phyloP scores from a whole-genome alignment of 2,113 vertebrate species.

The Alligator sinensis region DNA sequence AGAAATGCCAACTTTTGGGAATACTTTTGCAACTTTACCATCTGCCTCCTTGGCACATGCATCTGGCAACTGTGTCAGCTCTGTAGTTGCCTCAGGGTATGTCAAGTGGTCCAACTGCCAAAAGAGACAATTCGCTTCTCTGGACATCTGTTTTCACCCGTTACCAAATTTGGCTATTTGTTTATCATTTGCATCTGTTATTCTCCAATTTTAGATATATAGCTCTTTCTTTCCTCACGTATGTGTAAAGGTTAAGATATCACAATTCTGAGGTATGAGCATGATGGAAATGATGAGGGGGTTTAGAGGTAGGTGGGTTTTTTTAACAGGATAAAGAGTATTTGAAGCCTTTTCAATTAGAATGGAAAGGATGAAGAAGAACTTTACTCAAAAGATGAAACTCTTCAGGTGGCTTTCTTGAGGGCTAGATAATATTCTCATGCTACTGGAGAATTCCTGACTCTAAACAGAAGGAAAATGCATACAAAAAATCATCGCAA shows the following conservation, averaged over 20 bases:
- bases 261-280: not conserved
- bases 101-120: conserved; percentile 23
- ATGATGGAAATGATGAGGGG: not conserved
- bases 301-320: too few relatives aligned
- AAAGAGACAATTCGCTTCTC: not conserved
- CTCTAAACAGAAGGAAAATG: too few relatives aligned
- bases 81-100: not conserved
- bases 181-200: not conserved
- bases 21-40: conserved; percentile 37
- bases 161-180: conserved; percentile 9
- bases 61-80: not conserved
- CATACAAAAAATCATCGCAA: too few relatives aligned
- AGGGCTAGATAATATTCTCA: not conserved
- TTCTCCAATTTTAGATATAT: not conserved
- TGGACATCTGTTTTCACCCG: not conserved
- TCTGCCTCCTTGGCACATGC: conserved; percentile 32
- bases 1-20: not conserved
- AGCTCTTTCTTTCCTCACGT: not conserved
- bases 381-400: not conserved
- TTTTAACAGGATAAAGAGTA: not conserved
- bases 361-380: not conserved
- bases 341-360: not conserved
- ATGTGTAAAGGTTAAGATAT: not conserved
- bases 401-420: not conserved
- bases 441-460: too few relatives aligned